Evolutionary conservation across 1,140 invertebrate genomes (phyloP).

Genomic region (roundworm (Caenorhabditis elegans)): WBcel235 BX284603.4:5932501-5933000

Average conservation of each 20-base stretch:
- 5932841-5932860: neutral
- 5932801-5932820: too few relatives aligned
- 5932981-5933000: neutral
- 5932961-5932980: neutral
- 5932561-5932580: constrained; percentile 14
- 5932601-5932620: constrained; percentile 12
- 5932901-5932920: neutral
- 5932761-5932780: too few relatives aligned
- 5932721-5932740: too few relatives aligned
- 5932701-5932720: constrained; percentile 18
- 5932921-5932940: neutral
- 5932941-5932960: too few relatives aligned
- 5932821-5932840: neutral
- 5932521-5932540: neutral
- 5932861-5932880: neutral
- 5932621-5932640: neutral
- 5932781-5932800: too few relatives aligned
- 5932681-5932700: constrained; percentile 1
- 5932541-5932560: constrained; percentile 17
- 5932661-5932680: neutral
- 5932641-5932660: neutral
- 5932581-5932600: neutral
- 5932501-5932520: too few relatives aligned
- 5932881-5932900: neutral
- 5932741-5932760: too few relatives aligned